Evolutionary conservation across 2,888 invertebrate genomes (phyloP).

Genomic region (Idaea biselata): DNA sequence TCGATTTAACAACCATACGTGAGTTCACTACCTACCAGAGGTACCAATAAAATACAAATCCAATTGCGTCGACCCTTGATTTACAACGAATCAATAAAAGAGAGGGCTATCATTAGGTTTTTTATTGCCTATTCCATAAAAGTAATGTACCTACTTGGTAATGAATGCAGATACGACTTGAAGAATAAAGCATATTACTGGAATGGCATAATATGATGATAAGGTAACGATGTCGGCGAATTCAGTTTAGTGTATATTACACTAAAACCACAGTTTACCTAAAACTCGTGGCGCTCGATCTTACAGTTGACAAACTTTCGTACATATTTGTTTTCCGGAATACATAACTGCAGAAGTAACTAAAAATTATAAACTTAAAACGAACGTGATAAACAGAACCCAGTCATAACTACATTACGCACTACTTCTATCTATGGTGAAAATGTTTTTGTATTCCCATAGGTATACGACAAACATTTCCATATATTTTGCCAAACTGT

Average conservation of each 20-base stretch:
- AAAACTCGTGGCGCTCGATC: too few species aligned
- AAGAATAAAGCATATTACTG: conserved; percentile 26
- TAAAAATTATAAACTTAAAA: not conserved
- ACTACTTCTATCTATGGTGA: not conserved
- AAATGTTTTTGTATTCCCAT: conserved; percentile 19
- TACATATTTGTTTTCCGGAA: too few species aligned
- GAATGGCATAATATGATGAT: not conserved
- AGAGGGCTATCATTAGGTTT: conserved; percentile 72
- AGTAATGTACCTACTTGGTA: conserved; percentile 62
- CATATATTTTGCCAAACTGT: conserved; percentile 12
- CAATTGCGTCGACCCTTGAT: conserved; percentile 74
- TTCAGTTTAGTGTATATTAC: not conserved
- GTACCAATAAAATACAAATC: conserved; percentile 75
- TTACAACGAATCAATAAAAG: conserved; percentile 79
- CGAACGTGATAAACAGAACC: not conserved
- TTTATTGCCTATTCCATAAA: conserved; percentile 76
- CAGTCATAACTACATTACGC: not conserved
- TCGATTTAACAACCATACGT: conserved; percentile 63
- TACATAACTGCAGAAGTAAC: not conserved
- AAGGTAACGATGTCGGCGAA: not conserved
- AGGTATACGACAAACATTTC: not conserved
- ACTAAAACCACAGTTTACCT: too few species aligned
- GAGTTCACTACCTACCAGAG: conserved; percentile 49
- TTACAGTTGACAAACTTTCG: too few species aligned
- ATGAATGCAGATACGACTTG: conserved; percentile 53